These are phyloP conservation scores for Halichoeres trimaculatus DNA, from an alignment of 2,113 vertebrate genomes.

Conservation along the genomic window DNA sequence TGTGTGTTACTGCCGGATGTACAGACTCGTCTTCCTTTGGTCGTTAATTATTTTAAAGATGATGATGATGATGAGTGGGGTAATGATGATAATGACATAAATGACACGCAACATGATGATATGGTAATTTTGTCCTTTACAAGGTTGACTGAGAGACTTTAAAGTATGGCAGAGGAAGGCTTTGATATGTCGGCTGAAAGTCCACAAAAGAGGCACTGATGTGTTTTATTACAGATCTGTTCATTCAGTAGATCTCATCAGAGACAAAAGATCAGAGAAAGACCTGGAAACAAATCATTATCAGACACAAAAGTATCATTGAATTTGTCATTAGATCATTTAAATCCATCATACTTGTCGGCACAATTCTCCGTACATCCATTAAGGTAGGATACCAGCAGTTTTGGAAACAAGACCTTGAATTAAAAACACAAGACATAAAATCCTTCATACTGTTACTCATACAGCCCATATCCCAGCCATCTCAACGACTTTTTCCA, in stretches of 20 bases:
- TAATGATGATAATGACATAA: constrained; percentile 41
- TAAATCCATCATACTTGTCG: too few species aligned
- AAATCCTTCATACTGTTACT: too few species aligned
- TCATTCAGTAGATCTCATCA: not conserved
- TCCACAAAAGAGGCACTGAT: not conserved
- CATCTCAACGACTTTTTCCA: too few species aligned
- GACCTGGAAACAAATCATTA: too few species aligned
- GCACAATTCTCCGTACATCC: too few species aligned
- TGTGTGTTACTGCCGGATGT: constrained; percentile 14
- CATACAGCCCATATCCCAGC: too few species aligned
- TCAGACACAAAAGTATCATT: too few species aligned
- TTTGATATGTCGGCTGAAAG: not conserved
- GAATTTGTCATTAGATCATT: too few species aligned
- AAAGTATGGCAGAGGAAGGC: not conserved
- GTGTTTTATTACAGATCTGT: too few species aligned
- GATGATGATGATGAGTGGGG: constrained; percentile 38
- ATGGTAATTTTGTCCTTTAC: constrained; percentile 25
- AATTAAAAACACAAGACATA: too few species aligned
- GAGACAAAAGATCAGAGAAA: not conserved
- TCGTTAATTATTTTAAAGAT: not conserved
- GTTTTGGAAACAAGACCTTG: too few species aligned
- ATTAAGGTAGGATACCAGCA: too few species aligned
- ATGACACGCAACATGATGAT: not conserved
- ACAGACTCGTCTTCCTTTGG: constrained; percentile 9
- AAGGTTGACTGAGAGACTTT: constrained; percentile 16